Conservation (phyloP, 2,113 vertebrate species). For the Pterophyllum scalare region DNA sequence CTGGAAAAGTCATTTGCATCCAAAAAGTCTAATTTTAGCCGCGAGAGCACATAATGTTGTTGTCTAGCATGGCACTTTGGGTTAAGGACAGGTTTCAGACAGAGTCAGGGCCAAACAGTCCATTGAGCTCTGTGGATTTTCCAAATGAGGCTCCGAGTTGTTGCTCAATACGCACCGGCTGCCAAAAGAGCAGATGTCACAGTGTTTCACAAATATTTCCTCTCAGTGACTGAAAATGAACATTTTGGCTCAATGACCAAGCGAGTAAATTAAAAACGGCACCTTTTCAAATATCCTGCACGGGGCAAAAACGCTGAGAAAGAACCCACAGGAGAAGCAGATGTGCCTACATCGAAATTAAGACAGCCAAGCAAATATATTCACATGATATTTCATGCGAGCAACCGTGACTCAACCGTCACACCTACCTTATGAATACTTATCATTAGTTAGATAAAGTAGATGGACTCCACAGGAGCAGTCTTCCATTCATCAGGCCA, state of each 20-base stretch:
- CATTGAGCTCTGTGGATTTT: not conserved
- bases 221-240: not conserved
- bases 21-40: not conserved
- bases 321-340: not conserved
- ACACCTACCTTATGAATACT: not conserved
- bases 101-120: not conserved
- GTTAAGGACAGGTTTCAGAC: not conserved
- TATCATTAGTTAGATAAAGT: not conserved
- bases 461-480: not conserved
- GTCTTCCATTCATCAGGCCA: not conserved
- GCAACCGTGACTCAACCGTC: not conserved
- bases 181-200: constrained; percentile 9
- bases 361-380: not conserved
- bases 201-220: not conserved
- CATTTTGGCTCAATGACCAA: constrained; percentile 6
- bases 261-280: constrained; percentile 12
- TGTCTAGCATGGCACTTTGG: not conserved
- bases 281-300: not conserved
- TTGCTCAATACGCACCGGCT: not conserved
- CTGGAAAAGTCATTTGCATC: not conserved
- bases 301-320: not conserved
- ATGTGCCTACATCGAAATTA: not conserved
- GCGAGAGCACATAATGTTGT: not conserved
- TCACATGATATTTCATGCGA: not conserved
- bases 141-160: not conserved